A percentile compares a stretch with the other conserved stretches of the same genome.
Conservation (phyloP, 1,140 invertebrate species). For the Pteromalus puparum region DNA sequence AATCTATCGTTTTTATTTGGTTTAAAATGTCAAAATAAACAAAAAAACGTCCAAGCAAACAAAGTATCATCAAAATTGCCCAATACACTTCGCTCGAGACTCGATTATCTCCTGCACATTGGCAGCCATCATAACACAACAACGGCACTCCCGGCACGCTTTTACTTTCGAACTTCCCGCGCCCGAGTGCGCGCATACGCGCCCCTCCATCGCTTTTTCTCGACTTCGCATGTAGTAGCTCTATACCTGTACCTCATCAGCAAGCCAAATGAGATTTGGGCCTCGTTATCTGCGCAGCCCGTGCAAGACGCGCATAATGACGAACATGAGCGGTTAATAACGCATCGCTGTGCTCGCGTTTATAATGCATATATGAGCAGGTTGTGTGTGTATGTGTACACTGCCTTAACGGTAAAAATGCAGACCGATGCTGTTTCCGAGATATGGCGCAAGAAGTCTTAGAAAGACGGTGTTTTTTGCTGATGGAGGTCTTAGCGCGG, state of each 20-base stretch:
- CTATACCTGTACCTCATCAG: slow-evolving; percentile 51
- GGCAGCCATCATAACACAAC: slow-evolving; percentile 11
- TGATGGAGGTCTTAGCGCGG: neutral
- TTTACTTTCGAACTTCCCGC: slow-evolving; percentile 62
- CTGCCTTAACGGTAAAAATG: slow-evolving; percentile 44
- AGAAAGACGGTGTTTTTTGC: neutral
- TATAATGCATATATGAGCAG: neutral
- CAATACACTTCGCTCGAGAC: neutral
- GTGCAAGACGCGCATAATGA: slow-evolving; percentile 53
- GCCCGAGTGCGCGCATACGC: neutral
- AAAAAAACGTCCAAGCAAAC: neutral
- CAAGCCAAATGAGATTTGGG: slow-evolving; percentile 60
- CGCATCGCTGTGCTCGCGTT: neutral
- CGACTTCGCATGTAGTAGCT: neutral
- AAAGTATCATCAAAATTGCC: neutral
- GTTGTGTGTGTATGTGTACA: neutral
- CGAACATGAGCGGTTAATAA: slow-evolving; percentile 38
- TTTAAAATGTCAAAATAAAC: neutral
- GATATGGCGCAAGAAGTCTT: neutral
- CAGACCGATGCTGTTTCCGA: slow-evolving; percentile 14
- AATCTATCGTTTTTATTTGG: neutral
- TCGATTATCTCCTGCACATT: neutral
- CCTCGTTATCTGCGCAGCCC: slow-evolving; percentile 48
- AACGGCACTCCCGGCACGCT: slow-evolving; percentile 58
- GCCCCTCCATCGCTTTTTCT: neutral